Conservation (phyloP, 2,113 vertebrate species). For the Pseudopodoces humilis region DNA sequence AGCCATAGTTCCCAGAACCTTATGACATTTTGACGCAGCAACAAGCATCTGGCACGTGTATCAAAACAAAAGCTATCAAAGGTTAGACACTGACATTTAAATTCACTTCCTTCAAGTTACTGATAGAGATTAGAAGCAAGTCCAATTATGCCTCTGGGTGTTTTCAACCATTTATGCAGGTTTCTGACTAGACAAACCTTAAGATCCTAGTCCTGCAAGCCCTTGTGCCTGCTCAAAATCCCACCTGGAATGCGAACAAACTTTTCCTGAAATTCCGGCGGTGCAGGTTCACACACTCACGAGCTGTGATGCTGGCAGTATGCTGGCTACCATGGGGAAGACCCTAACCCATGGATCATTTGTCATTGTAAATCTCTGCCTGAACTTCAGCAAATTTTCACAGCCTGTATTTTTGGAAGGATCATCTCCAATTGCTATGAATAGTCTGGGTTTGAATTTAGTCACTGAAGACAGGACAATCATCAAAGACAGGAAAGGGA, state of each 20-base stretch:
- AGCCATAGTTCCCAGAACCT: not conserved
- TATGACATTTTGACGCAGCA: not conserved
- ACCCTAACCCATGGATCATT: accelerated
- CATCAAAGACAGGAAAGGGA: not conserved
- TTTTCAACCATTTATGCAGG: not conserved
- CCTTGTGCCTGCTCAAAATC: not conserved
- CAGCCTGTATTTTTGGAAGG: not conserved
- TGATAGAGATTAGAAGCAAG: not conserved
- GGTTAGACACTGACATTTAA: not conserved
- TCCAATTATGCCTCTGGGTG: not conserved
- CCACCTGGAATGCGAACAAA: not conserved
- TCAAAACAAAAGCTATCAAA: not conserved
- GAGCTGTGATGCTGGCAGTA: not conserved
- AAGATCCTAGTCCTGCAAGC: not conserved
- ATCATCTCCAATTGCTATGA: not conserved
- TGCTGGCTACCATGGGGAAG: not conserved
- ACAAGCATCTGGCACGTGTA: not conserved
- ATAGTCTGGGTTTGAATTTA: not conserved
- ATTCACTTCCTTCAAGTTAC: not conserved
- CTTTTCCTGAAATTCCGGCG: not conserved
- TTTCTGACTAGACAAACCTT: not conserved
- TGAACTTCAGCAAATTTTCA: not conserved
- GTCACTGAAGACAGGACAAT: not conserved
- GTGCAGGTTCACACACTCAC: not conserved
- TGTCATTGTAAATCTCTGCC: not conserved